Percentiles rank a stretch among this genome's conserved stretches.
These are phyloP conservation scores for Euura saliciscinereae DNA, from an alignment of 1,140 invertebrate genomes.

Conservation along the genomic window DNA sequence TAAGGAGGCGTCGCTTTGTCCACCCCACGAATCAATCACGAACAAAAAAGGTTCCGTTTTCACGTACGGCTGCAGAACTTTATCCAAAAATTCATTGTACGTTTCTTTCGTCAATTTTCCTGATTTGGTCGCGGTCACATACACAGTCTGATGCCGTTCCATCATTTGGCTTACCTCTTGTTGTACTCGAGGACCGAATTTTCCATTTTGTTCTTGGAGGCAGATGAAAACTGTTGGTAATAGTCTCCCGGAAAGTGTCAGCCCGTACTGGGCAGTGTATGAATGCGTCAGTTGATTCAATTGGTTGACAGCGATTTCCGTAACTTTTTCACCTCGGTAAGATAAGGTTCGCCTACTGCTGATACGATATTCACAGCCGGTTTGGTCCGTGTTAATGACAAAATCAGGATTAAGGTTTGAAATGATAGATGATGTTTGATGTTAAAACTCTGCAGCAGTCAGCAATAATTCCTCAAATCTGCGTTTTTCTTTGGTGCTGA, in stretches of 20 bases:
- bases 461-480: too few relatives aligned
- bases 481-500: too few relatives aligned
- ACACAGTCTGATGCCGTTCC: not conserved
- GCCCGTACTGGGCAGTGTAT: not conserved
- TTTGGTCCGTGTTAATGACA: too few relatives aligned
- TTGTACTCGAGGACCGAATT: not conserved
- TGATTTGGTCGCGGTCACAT: constrained; percentile 20
- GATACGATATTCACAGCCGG: not conserved
- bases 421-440: too few relatives aligned
- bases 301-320: not conserved
- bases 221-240: not conserved
- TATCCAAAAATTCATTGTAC: constrained; percentile 14
- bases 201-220: not conserved
- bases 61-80: not conserved
- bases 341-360: not conserved
- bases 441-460: too few relatives aligned
- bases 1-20: not conserved
- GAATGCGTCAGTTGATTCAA: not conserved
- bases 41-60: not conserved
- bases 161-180: not conserved
- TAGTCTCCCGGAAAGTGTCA: not conserved
- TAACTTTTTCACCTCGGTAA: not conserved
- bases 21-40: not conserved
- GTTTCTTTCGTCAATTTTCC: constrained; percentile 22
- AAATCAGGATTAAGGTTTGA: too few relatives aligned